A percentile compares a stretch with the other conserved stretches of the same genome.
Evolutionary conservation across 2,113 vertebrate genomes (phyloP).

Genomic region (Aplodontia rufa): DNA sequence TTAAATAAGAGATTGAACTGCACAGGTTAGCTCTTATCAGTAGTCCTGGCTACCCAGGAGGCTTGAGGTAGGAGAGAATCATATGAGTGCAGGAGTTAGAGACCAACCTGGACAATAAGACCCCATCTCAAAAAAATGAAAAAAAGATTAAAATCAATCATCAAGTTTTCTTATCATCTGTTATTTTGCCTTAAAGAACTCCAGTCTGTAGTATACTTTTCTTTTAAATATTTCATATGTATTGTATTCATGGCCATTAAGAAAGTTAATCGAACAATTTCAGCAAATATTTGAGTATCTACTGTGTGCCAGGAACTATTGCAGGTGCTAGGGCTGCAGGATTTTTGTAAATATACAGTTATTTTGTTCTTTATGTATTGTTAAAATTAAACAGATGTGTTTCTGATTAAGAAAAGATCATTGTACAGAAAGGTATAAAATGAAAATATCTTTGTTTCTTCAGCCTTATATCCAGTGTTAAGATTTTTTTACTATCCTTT

Average conservation of each 20-base stretch:
- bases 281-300: slow-evolving; percentile 8
- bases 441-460: slow-evolving; percentile 24
- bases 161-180: not conserved
- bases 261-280: not conserved
- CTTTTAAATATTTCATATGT: not conserved
- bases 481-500: not conserved
- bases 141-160: not conserved
- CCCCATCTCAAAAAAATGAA: not conserved
- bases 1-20: not conserved
- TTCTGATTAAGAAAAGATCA: slow-evolving; percentile 21
- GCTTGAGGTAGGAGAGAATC: not conserved
- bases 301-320: not conserved
- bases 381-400: not conserved
- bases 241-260: not conserved
- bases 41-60: not conserved
- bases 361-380: not conserved
- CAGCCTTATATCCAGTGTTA: not conserved
- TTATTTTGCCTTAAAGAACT: slow-evolving; percentile 26
- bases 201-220: not conserved
- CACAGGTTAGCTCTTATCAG: not conserved
- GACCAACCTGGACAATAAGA: not conserved
- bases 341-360: slow-evolving; percentile 13
- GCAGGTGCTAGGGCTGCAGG: not conserved
- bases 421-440: not conserved
- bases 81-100: not conserved